Evolutionary conservation across 2,888 invertebrate genomes (phyloP).

Genomic region (Lasioglossum oenotherae): DNA sequence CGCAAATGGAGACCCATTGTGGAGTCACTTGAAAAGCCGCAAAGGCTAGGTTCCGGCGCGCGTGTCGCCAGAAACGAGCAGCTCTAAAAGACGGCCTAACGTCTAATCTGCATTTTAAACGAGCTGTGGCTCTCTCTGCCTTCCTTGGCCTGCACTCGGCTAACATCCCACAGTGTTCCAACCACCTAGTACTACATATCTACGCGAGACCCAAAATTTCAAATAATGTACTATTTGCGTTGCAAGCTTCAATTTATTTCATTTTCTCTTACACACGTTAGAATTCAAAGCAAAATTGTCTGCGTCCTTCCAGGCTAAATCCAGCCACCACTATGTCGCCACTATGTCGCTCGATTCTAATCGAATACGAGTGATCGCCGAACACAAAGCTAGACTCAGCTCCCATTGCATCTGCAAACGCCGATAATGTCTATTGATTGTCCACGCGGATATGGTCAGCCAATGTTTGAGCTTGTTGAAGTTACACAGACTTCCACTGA

Average conservation of each 20-base stretch:
- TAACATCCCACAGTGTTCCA: background rate
- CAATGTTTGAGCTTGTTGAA: background rate
- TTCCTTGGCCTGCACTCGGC: background rate
- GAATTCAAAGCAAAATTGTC: too few species aligned
- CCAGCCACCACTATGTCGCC: background rate
- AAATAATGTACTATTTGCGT: too few species aligned
- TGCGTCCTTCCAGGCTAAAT: background rate
- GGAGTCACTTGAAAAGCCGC: conserved; percentile 51
- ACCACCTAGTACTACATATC: background rate
- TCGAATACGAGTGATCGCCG: background rate
- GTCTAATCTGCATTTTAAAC: conserved; percentile 81
- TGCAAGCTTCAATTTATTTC: too few species aligned
- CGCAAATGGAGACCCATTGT: conserved; percentile 50
- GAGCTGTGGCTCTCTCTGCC: conserved; percentile 62
- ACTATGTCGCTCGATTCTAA: background rate
- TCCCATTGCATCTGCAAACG: background rate
- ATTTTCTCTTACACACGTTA: too few species aligned
- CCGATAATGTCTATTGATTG: background rate
- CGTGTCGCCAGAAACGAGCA: conserved; percentile 41
- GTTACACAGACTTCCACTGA: background rate
- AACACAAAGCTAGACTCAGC: background rate
- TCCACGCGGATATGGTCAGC: background rate
- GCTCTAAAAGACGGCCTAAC: conserved; percentile 65
- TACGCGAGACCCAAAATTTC: background rate
- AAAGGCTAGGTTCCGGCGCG: conserved; percentile 20